These are phyloP conservation scores for Oscheius sp. DNA, from an alignment of 2,888 invertebrate species.

Conservation along the genomic window DNA sequence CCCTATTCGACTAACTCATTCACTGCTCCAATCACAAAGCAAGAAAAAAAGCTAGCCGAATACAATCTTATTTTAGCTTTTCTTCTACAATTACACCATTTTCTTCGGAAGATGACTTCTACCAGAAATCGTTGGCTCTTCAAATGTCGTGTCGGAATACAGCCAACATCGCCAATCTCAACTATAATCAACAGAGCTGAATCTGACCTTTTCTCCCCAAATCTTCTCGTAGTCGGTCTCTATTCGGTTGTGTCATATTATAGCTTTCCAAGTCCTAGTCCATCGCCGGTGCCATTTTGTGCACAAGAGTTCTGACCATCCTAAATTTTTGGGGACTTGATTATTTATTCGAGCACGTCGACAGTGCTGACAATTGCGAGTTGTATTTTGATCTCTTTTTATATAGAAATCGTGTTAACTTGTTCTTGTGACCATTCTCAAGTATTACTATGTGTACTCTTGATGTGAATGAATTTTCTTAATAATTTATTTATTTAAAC, in stretches of 20 bases:
- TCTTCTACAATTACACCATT: constrained; percentile 49
- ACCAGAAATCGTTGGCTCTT: constrained; percentile 54
- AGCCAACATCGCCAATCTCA: constrained; percentile 40
- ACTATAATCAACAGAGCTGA: constrained; percentile 28
- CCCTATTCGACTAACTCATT: constrained; percentile 56
- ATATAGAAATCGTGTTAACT: not conserved
- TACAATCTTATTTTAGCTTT: constrained; percentile 26
- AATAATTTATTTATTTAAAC: no score
- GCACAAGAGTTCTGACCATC: not conserved
- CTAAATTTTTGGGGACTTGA: not conserved
- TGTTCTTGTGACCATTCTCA: constrained; percentile 15
- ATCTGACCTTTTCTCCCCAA: not conserved
- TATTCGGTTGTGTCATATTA: constrained; percentile 20
- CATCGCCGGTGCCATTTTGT: not conserved
- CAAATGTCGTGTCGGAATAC: constrained; percentile 31
- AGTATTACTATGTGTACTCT: not conserved
- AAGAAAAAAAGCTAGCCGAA: constrained; percentile 22
- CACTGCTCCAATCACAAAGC: constrained; percentile 58
- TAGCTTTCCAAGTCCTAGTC: constrained; percentile 16
- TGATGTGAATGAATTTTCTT: not conserved
- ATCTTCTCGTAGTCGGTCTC: not conserved
- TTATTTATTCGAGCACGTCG: constrained; percentile 14
- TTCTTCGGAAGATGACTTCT: constrained; percentile 61
- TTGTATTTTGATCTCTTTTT: not conserved
- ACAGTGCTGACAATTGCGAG: not conserved